Evolutionary conservation across 2,113 vertebrate species (phyloP).

Genomic region (Protobothrops mucrosquamatus): DNA sequence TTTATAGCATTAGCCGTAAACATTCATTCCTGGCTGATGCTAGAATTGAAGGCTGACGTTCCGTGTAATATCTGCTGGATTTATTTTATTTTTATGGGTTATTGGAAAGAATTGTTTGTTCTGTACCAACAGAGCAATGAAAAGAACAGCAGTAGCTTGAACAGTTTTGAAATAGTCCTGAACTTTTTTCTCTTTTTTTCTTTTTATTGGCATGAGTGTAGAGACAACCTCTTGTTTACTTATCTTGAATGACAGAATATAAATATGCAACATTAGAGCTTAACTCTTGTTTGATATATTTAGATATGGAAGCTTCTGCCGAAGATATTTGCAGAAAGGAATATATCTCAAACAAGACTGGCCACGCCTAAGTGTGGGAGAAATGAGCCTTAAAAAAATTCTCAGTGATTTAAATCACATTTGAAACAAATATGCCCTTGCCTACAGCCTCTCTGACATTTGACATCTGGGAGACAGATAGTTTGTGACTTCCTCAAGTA

Average conservation of each 20-base stretch:
- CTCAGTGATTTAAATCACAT: not conserved
- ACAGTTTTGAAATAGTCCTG: slow-evolving; percentile 34
- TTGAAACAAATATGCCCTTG: not conserved
- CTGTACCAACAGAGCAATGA: slow-evolving; percentile 30
- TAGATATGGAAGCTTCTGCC: not conserved
- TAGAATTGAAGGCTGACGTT: slow-evolving; percentile 12
- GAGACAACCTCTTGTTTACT: slow-evolving; percentile 27
- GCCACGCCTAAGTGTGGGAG: not conserved
- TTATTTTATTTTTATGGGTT: slow-evolving; percentile 30
- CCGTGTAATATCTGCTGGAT: slow-evolving; percentile 27
- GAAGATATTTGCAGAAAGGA: not conserved
- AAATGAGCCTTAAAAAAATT: not conserved
- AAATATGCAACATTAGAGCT: not conserved
- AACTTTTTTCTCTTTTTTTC: not conserved
- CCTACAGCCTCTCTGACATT: not conserved
- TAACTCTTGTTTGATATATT: not conserved
- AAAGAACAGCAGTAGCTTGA: slow-evolving; percentile 33
- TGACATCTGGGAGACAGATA: not conserved
- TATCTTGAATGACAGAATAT: not conserved
- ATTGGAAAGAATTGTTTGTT: slow-evolving; percentile 40
- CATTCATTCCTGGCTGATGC: slow-evolving; percentile 15
- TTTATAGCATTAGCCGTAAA: slow-evolving; percentile 9
- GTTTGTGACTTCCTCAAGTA: not conserved
- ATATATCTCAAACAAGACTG: not conserved
- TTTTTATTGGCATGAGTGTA: not conserved